Evolutionary conservation across 2,113 vertebrate species (phyloP), one percentile per base, ranked within the genome.

Genomic region (Apteryx mantelli): DNA sequence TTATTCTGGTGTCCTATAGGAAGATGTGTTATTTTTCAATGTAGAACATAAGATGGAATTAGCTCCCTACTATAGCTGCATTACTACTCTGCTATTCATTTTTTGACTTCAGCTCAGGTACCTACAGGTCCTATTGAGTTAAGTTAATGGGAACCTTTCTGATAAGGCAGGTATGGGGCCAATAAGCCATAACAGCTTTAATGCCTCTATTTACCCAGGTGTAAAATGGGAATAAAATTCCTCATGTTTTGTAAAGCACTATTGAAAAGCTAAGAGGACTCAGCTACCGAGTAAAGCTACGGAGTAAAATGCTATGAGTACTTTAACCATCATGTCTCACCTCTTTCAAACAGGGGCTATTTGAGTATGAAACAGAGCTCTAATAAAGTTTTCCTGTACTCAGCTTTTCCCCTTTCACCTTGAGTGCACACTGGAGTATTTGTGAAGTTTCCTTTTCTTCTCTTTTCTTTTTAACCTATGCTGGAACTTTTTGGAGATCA

Each of bases 161-260:
- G 96, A 89, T 93, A 95, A 95, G 61, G 93, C 19, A 40, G 89
- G 81, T 91, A 91, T 42, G 89, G 64, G 82, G 85, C 93, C 89
- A 93, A 94, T 94, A 96, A 96, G 66, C 82, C 56, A 56, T 75
- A 93, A 94, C 69, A 91, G 71, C 87, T 93, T 95, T 90, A 93
- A 58, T 96, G 89, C 91, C 85, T 91, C 65, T 60, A 94, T 97
- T 93, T 96, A 95, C 93, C 79, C 88, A 88, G 76, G 91, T 95
- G 89, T 94, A 97, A 96, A 94, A 91, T 68, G 82, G 79, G 88
- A 94, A 94, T 93, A 91, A 95, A 97, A 94, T 48, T 75, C 80
- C 60, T 71, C 7, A 11, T 38, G 86, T 93, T 93, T 96, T 82
- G 79, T 70, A 94, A 94, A 88, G n/a, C 64, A 52, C 66, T 58